A percentile compares a stretch with the other conserved stretches of the same genome.
phyloP scores from a whole-genome alignment of 2,888 invertebrate species.

The Andrena fulva region DNA sequence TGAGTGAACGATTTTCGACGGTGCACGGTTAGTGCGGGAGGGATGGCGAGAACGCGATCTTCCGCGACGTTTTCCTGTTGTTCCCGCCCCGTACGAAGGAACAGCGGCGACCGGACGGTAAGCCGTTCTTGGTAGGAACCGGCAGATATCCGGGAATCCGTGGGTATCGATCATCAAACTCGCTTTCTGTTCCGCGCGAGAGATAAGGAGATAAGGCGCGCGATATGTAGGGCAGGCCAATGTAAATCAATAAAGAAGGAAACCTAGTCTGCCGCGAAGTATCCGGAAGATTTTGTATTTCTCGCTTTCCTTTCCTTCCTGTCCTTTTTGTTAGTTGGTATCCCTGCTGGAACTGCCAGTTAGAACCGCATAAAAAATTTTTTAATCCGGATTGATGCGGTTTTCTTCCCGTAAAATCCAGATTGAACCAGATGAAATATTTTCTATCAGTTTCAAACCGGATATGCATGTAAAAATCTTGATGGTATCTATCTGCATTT shows the following conservation, averaged over 20 bases:
- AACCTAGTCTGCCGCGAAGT: slow-evolving; percentile 14
- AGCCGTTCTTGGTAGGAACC: slow-evolving; percentile 21
- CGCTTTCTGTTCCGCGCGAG: slow-evolving; percentile 44
- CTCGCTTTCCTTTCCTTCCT: neutral
- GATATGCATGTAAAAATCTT: no score
- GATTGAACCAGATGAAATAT: no score
- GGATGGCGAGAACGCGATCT: neutral
- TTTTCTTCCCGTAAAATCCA: no score
- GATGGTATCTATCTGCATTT: no score
- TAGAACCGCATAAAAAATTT: no score
- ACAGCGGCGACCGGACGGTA: neutral
- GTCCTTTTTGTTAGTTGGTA: neutral
- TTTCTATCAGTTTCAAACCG: no score
- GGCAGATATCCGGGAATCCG: slow-evolving; percentile 38
- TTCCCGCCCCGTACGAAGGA: neutral
- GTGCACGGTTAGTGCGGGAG: slow-evolving; percentile 32
- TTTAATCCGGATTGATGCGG: no score
- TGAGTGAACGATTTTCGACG: slow-evolving; percentile 38
- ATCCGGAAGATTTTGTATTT: neutral
- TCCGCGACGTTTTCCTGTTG: neutral
- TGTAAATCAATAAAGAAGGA: slow-evolving; percentile 45
- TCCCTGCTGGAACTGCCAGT: neutral
- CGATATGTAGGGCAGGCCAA: slow-evolving; percentile 44
- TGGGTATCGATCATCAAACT: slow-evolving; percentile 54
- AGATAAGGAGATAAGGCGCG: slow-evolving; percentile 53